Base-by-base conservation (phyloP, 1,140 invertebrate genomes). In the Trichonephila clavata region DNA sequence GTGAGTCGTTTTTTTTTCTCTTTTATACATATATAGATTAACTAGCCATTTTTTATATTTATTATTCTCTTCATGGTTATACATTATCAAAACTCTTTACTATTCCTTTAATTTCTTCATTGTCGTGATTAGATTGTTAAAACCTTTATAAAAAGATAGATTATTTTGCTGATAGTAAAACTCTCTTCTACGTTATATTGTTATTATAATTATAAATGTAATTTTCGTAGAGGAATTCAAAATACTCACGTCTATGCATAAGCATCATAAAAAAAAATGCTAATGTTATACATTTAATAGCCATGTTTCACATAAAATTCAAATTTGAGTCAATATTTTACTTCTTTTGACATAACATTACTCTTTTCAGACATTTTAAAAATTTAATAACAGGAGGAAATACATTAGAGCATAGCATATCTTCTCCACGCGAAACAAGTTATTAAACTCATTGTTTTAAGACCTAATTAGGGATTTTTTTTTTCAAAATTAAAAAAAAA, bases 391-490 rank as follows among this genome's bases (percentile, higher is more conserved):
- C 24, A 24, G 39, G 2, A 0, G 21, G 50, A n/a, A 83, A 57
- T n/a, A 2, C 21, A 39, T 87, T 63, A 16, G n/a, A 10, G 86
- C 81, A 57, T 65, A 87, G 24, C 20, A 21, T 60, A 61, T 43
- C 16, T 65, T 63, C 21, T 20, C 32, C 61, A 63, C 86, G 63
- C 57, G 86, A 27, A 87, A 87, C 20, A 14, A 16, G 59, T 63
- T 57, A 57, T 87, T 87, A 87, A 63, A 63, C 32, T n/a, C 50
- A 87, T 87, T 87, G 81, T 61, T 87, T 24, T 87, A 20, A 87
- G 24, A 87, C 59, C 86, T 87, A 87, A 87, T 87, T 87, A 87
- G 61, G 27, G 61, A 87, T 87, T 87, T 87, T 63, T n/a, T 16
- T 39, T 39, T 39, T 39, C 32, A 39, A 39, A 87, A 57, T 18